Evolutionary conservation across 1,140 invertebrate genomes (phyloP), one percentile per base, ranked within the genome.

Genomic region (Atopsyche davidsoni): DNA sequence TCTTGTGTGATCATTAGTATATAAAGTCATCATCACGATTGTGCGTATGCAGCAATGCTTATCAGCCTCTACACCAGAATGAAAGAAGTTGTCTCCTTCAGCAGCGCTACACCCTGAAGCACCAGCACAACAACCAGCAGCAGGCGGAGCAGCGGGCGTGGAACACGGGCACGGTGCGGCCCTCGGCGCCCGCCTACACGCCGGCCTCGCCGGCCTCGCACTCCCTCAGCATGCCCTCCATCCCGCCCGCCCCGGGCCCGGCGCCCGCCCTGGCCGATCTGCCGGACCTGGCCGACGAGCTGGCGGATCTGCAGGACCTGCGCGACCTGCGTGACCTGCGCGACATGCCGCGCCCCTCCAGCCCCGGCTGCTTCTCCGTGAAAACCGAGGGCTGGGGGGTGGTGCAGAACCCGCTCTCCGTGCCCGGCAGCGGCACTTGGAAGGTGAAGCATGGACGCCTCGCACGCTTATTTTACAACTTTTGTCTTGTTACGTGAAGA

Each of bases 341-440:
- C 23, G 21, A 36, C 35, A 4, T 10, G 4, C 25, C 46, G 9
- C 60, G 70, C 36, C 71, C 72, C 49, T 67, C 69, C 51, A 73
- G 70, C 63, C 72, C 72, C 64, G 72, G 69, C 65, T 74, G 69
- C 62, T 72, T 71, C 49, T 72, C 69, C 1, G 71, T 71, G 61
- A 73, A 73, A 53, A 72, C 72, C 69, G 68, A 34, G 16, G 57
- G 72, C 36, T 74, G 72, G 72, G 64, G 66, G 51, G 60, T 70
- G 31, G 62, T 69, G 57, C 65, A 66, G 48, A 72, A 69, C 49
- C 64, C 65, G 39, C 57, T 60, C 10, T 66, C 63, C 46, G 58
- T 60, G 51, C 64, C 64, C 45, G 40, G n/a, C 23, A 47, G 40
- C n/a, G 45, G 46, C 21, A 64, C 64, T 24, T 73, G 70, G 72